These are phyloP conservation scores for Micrastur ruficollis DNA, from an alignment of 2,797 vertebrate genomes.

Conservation along the genomic window DNA sequence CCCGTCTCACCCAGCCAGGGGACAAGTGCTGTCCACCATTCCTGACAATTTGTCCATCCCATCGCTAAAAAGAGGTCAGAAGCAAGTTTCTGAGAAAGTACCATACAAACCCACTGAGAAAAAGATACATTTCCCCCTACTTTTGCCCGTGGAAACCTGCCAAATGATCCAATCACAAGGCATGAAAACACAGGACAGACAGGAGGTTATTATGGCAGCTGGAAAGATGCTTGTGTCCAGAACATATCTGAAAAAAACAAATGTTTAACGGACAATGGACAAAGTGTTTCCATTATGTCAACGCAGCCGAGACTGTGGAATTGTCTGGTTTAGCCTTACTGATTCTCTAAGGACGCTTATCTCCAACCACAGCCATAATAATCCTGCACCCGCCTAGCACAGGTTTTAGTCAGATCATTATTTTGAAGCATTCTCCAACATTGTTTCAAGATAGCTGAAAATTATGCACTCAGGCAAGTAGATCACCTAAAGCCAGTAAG, in stretches of 20 bases:
- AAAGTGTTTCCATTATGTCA: constrained; percentile 41
- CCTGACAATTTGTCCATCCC: fast-evolving
- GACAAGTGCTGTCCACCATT: background rate
- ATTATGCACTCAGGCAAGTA: background rate
- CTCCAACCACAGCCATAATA: constrained; percentile 41
- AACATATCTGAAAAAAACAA: constrained; percentile 42
- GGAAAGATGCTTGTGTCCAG: constrained; percentile 27
- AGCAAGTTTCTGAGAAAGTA: background rate
- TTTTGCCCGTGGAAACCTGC: background rate
- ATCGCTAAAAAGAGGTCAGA: background rate
- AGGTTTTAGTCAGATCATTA: background rate
- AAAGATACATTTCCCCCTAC: background rate
- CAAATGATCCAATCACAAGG: background rate
- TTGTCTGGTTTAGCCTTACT: background rate
- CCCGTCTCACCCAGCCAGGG: background rate
- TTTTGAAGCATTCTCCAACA: background rate
- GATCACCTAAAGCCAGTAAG: background rate
- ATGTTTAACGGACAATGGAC: background rate
- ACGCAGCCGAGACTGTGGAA: background rate
- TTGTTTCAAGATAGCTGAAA: background rate
- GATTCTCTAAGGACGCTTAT: constrained; percentile 12
- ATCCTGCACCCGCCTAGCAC: background rate
- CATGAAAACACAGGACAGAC: background rate
- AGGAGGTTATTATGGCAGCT: constrained; percentile 1
- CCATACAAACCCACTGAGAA: background rate